Evolutionary conservation across 2,797 vertebrate genomes (phyloP).

Genomic region (Echiichthys vipera): DNA sequence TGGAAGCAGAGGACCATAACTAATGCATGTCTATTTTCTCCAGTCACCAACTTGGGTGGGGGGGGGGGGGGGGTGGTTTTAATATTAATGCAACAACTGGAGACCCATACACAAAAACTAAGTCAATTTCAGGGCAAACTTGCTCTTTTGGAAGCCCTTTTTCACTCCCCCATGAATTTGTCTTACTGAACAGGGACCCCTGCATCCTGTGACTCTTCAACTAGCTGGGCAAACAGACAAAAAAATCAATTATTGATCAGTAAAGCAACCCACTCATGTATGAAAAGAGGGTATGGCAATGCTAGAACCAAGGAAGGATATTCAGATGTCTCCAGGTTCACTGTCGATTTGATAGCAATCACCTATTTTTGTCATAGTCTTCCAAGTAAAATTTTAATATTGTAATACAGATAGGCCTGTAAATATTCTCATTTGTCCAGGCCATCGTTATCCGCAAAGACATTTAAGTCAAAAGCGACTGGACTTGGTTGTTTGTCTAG

Average conservation of each 20-base stretch:
- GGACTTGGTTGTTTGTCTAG: too few species aligned
- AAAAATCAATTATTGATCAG: slow-evolving; percentile 81
- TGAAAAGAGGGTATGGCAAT: slow-evolving; percentile 62
- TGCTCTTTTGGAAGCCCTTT: slow-evolving; percentile 69
- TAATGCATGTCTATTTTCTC: slow-evolving; percentile 82
- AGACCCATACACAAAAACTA: slow-evolving; percentile 69
- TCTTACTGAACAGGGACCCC: slow-evolving; percentile 61
- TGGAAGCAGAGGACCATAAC: slow-evolving; percentile 78
- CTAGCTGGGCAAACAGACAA: slow-evolving; percentile 63
- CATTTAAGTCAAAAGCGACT: too few species aligned
- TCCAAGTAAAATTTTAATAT: slow-evolving; percentile 19
- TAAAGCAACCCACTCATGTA: slow-evolving; percentile 64
- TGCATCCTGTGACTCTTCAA: slow-evolving; percentile 67
- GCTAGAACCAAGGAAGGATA: slow-evolving; percentile 33
- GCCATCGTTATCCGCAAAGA: too few species aligned
- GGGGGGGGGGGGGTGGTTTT: slow-evolving; percentile 69
- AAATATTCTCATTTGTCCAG: too few species aligned
- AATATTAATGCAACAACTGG: slow-evolving; percentile 83
- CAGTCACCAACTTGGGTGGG: slow-evolving; percentile 69
- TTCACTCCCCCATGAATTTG: slow-evolving; percentile 62
- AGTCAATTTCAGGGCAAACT: slow-evolving; percentile 75
- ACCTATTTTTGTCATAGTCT: slow-evolving; percentile 21
- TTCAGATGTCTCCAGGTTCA: slow-evolving; percentile 45
- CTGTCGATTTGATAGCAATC: slow-evolving; percentile 38
- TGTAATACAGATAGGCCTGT: not conserved